Evolutionary conservation across 2,888 invertebrate genomes (phyloP), one percentile per base, ranked within the genome.

Genomic region (Selenia dentaria): DNA sequence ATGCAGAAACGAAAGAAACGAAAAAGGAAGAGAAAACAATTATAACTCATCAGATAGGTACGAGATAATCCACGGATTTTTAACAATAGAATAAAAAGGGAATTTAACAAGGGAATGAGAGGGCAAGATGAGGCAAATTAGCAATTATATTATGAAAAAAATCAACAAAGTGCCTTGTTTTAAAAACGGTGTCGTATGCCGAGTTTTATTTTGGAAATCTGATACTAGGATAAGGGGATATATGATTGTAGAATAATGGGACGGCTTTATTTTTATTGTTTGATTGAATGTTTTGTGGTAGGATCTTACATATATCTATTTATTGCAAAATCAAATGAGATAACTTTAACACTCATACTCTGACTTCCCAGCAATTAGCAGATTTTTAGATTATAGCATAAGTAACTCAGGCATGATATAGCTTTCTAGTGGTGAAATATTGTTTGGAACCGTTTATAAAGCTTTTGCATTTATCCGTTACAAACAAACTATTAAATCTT

Each of bases 81-180:
- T 73, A 74, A 73, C 79, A 84, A 83, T 75, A 68, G 28, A 68
- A 64, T 16, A 16, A 64, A 70, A 64, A 65, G 62, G 66, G 71
- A 74, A 69, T 62, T 59, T 62, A 57, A 58, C 61, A 61, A 48
- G 57, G 58, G 51, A 53, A 41, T 29, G 58, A 36, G 64, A 67
- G 64, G 74, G 43, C 12, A 40, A 73, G 63, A 72, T 59, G 70
- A 75, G 57, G 74, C 77, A 85, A 70, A 89, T 89, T 85, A 88
- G 87, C 87, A 83, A 87, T 88, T 86, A 82, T 78, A 70, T 74
- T 71, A 77, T 82, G 77, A 83, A n/a, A 86, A 86, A 77, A 82
- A 55, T 60, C 47, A 22, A 11, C 9, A 45, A 40, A 35, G 10
- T 38, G 34, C 49, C 74, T 74, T 64, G 69, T 79, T 83, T 77